Evolutionary conservation across 2,888 invertebrate genomes (phyloP).

Genomic region (Lasioglossum lativentre): DNA sequence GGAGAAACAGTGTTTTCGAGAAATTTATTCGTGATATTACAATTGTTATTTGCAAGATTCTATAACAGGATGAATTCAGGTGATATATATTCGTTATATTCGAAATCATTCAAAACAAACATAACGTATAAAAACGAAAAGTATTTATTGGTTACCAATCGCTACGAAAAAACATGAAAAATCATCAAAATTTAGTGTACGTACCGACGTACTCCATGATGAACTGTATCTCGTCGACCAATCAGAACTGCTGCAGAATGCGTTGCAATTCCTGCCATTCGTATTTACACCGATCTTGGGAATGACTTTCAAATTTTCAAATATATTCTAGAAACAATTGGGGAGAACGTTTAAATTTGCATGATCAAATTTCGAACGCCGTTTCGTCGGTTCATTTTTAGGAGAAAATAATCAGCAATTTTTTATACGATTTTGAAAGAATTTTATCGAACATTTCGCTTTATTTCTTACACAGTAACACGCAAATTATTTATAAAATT

Average conservation of each 20-base stretch:
- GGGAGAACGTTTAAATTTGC: background rate
- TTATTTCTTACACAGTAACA: background rate
- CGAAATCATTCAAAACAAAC: constrained; percentile 27
- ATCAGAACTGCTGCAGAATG: constrained; percentile 67
- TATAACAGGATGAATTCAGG: background rate
- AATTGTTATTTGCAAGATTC: constrained; percentile 44
- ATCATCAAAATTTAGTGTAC: constrained; percentile 67
- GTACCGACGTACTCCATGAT: constrained; percentile 81
- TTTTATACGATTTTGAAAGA: background rate
- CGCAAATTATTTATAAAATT: background rate
- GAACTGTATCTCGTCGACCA: constrained; percentile 70
- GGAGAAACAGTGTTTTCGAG: constrained; percentile 66
- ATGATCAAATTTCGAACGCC: background rate
- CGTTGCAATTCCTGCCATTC: constrained; percentile 60
- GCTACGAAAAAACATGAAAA: constrained; percentile 58
- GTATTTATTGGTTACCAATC: constrained; percentile 28
- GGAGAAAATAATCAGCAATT: background rate
- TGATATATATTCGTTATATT: constrained; percentile 4
- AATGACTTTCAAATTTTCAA: constrained; percentile 74
- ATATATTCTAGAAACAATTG: constrained; percentile 38
- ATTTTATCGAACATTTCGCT: background rate
- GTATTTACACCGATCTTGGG: constrained; percentile 49
- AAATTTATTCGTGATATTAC: constrained; percentile 69
- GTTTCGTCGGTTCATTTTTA: background rate
- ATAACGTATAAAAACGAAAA: background rate